Evolutionary conservation across 2,888 invertebrate genomes (phyloP).

Genomic region (Bombylius major): DNA sequence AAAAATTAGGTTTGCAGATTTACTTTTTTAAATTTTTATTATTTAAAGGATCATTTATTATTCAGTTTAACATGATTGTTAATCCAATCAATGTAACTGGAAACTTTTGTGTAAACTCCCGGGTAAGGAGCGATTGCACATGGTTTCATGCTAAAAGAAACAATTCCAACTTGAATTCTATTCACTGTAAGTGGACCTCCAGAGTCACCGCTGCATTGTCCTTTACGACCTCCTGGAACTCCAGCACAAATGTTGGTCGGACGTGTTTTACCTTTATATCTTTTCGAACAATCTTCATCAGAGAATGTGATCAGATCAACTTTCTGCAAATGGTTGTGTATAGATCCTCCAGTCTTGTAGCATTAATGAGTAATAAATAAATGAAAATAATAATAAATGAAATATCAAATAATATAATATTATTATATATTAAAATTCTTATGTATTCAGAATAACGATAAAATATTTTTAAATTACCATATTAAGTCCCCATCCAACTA

Average conservation of each 20-base stretch:
- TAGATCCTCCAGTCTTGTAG: conserved; percentile 27
- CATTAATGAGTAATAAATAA: conserved; percentile 1
- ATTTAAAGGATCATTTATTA: too few species aligned
- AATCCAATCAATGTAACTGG: conserved; percentile 32
- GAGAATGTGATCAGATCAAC: conserved; percentile 31
- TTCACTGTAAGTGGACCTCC: conserved; percentile 35
- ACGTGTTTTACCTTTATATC: conserved; percentile 25
- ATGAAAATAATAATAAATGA: too few species aligned
- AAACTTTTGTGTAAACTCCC: conserved; percentile 37
- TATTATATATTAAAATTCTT: too few species aligned
- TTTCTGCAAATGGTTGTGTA: conserved; percentile 30
- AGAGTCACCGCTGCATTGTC: conserved; percentile 38
- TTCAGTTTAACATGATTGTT: too few species aligned
- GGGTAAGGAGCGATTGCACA: conserved; percentile 35
- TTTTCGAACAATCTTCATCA: conserved; percentile 29
- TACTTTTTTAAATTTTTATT: too few species aligned
- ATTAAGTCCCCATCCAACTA: conserved; percentile 33
- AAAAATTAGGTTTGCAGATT: too few species aligned
- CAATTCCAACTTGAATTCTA: conserved; percentile 34
- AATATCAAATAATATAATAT: too few species aligned
- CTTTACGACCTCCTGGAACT: conserved; percentile 35
- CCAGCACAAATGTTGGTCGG: conserved; percentile 37
- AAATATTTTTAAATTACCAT: not conserved
- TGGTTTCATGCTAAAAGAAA: conserved; percentile 39
- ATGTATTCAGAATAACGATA: too few species aligned